Evolutionary conservation across 2,888 invertebrate genomes (phyloP).

Genomic region (Lasius platythorax): DNA sequence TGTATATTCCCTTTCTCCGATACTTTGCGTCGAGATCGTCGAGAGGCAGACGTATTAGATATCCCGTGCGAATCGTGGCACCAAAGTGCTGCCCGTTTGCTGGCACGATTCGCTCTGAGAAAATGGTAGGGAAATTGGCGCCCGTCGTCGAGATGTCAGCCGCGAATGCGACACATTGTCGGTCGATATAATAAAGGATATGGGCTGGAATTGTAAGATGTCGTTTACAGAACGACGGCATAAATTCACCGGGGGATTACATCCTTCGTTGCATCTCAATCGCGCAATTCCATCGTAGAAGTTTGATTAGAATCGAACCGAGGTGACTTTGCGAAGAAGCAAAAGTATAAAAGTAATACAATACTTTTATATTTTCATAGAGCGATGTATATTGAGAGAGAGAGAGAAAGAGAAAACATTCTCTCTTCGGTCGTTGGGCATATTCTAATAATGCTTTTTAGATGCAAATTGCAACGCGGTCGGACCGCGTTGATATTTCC

Average conservation of each 20-base stretch:
- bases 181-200: slow-evolving; percentile 27
- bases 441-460: slow-evolving; percentile 28
- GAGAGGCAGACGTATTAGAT: slow-evolving; percentile 1
- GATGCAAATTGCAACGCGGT: slow-evolving; percentile 20
- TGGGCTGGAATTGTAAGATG: neutral
- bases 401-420: slow-evolving; percentile 1
- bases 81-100: slow-evolving; percentile 16
- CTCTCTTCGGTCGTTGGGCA: neutral
- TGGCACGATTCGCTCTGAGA: slow-evolving; percentile 12
- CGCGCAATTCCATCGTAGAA: slow-evolving; percentile 27
- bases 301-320: slow-evolving; percentile 22
- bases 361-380: slow-evolving; percentile 16
- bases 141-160: neutral
- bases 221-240: neutral
- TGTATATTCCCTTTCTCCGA: slow-evolving; percentile 42
- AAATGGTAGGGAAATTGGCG: slow-evolving; percentile 30
- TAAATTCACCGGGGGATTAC: slow-evolving; percentile 17
- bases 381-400: neutral
- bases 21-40: slow-evolving; percentile 31
- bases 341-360: slow-evolving; percentile 16
- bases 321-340: slow-evolving; percentile 23
- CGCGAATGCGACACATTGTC: neutral
- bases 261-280: slow-evolving; percentile 18
- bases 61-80: slow-evolving; percentile 33
- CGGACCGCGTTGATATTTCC: slow-evolving; percentile 25